phyloP scores from a whole-genome alignment of 1,140 invertebrate species.

The Bombus breviceps region DNA sequence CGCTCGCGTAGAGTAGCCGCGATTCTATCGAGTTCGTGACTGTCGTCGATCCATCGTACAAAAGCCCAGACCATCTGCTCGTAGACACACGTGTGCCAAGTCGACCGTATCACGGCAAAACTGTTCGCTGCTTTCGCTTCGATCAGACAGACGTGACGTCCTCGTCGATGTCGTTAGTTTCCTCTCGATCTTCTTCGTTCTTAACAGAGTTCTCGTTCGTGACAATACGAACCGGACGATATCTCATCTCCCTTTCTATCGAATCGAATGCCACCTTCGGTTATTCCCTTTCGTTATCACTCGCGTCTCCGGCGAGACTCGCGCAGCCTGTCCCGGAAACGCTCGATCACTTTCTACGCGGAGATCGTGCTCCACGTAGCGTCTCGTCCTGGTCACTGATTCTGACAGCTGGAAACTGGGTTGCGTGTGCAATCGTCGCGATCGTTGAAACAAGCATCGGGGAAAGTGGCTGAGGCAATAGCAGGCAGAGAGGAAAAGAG shows the following conservation, averaged over 20 bases:
- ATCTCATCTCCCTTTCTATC: background rate
- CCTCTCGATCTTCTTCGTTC: background rate
- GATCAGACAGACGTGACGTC: background rate
- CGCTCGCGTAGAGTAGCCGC: background rate
- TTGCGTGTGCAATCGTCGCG: slow-evolving; percentile 42
- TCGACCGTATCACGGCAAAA: slow-evolving; percentile 31
- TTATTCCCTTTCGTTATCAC: slow-evolving; percentile 45
- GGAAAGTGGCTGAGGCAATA: background rate
- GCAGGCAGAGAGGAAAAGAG: too few species aligned
- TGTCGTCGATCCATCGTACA: slow-evolving; percentile 37
- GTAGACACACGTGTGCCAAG: slow-evolving; percentile 47
- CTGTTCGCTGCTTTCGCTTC: slow-evolving; percentile 25
- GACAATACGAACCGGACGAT: background rate
- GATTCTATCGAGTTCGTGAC: slow-evolving; percentile 44
- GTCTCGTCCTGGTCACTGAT: slow-evolving; percentile 48
- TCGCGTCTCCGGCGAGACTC: background rate
- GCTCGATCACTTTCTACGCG: slow-evolving; percentile 61
- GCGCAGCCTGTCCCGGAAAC: slow-evolving; percentile 42
- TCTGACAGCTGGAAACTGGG: slow-evolving; percentile 56
- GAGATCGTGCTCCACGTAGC: slow-evolving; percentile 40
- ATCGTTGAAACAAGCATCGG: slow-evolving; percentile 9
- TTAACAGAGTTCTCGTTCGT: background rate
- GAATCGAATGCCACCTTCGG: background rate
- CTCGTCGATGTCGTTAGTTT: background rate
- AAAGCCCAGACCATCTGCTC: slow-evolving; percentile 39